Evolutionary conservation across 2,797 vertebrate species (phyloP), one percentile per base, ranked within the genome.

Genomic region (Loriculus beryllinus): DNA sequence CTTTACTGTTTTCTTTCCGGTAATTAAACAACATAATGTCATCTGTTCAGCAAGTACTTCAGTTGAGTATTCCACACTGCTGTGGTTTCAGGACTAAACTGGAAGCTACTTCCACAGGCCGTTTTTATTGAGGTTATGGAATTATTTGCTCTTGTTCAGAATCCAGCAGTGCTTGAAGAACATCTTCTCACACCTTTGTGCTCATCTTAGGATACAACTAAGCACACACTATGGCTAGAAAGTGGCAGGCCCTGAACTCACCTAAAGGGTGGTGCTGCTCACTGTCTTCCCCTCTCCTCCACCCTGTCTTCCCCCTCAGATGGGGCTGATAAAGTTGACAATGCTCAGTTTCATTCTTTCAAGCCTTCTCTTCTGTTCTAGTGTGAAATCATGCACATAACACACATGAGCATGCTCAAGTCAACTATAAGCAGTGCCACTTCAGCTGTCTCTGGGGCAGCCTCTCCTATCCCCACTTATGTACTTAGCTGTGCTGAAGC

Each of bases 11-110:
- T 88, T 79, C 82, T 93, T 96, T 96, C 92, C 19, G 6, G 92
- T 75, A 68, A 82, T 96, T 94, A 86, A 95, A 92, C 75, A 80
- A 62, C 45, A 29, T 45, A 87, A 93, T 89, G 49, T 68, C 57
- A 82, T 47, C 2, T 0, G 4, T 89, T 83, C 76, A 88, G n/a
- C 25, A 62, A 65, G 22, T 28, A 10, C 39, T 87, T 85, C 71
- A 80, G 21, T 22, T 0, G 7, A 35, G 45, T 72, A 64, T 63
- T 86, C 35, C 28, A 45, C 12, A 6, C 4, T 47, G 19, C 15
- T 71, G 23, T 37, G 11, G 42, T 74, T 74, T 77, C 74, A 80
- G 40, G 26, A 31, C 40, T 39, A 72, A 23, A 68, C 33, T 80
- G 43, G 39, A 80, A 82, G 11, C 15, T 45, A 37, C 67, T 95